Conservation (phyloP, 2,888 invertebrate species). For the Dynastes grantii region DNA sequence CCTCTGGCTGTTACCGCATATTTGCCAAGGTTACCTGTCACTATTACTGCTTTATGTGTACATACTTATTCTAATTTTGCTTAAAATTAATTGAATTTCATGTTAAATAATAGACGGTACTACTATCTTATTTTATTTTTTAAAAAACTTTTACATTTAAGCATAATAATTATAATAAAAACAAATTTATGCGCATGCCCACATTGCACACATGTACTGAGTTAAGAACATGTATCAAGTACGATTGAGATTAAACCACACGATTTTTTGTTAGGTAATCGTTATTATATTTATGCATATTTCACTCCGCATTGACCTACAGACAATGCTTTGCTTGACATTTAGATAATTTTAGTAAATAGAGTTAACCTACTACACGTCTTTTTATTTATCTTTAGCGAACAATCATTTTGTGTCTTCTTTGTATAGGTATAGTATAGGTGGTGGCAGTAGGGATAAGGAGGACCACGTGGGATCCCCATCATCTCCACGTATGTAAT, state of each 20-base stretch:
- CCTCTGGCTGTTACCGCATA: too few relatives aligned
- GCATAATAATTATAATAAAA: conserved; percentile 60
- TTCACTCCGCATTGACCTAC: conserved; percentile 28
- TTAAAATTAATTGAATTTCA: too few relatives aligned
- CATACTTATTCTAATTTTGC: too few relatives aligned
- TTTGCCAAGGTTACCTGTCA: too few relatives aligned
- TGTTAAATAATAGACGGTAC: conserved; percentile 26
- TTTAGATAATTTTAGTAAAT: conserved; percentile 32
- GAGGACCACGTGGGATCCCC: conserved; percentile 42
- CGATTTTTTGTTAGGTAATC: conserved; percentile 55
- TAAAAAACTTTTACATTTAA: conserved; percentile 66
- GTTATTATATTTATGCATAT: conserved; percentile 55
- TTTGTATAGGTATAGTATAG: conserved; percentile 20
- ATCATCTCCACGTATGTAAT: conserved; percentile 40
- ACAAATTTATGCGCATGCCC: conserved; percentile 58
- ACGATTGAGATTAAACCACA: conserved; percentile 49
- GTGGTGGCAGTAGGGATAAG: conserved; percentile 49
- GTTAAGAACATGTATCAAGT: conserved; percentile 51
- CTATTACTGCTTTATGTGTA: too few relatives aligned
- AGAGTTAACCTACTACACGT: conserved; percentile 2
- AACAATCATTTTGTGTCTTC: conserved; percentile 49
- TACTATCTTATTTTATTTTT: conserved; percentile 58
- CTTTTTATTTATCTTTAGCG: conserved; percentile 50
- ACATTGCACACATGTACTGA: conserved; percentile 58
- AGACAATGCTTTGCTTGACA: conserved; percentile 30